Base-by-base conservation (phyloP, 1,140 invertebrate species). In the Archivesica marissinica region DNA sequence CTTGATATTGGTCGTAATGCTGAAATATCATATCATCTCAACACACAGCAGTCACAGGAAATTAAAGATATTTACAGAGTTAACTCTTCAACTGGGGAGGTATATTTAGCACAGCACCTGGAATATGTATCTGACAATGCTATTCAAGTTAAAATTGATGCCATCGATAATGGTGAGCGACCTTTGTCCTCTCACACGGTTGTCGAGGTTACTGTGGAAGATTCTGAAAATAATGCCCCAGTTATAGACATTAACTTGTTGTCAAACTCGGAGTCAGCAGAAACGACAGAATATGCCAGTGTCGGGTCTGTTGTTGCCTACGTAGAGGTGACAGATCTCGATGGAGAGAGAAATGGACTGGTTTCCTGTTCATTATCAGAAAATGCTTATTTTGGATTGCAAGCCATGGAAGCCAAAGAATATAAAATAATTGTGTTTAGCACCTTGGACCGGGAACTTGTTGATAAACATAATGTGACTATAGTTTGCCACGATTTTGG, bases 1-100 rank as follows among this genome's bases (percentile, higher is more conserved):
- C 7, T 25, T 39, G 92, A 92, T 93, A 56, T 61, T 13, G 91
- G 90, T 13, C 54, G 85, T 59, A 92, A 92, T 86, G 91, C 89
- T 15, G 76, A 87, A 81, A 86, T 92, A 33, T 64, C 68, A 15
- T 99, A 98, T 94, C 96, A 96, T 91, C 98, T 93, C 33, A 89
- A 85, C 81, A 95, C 97, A 1, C 98, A 98, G 13, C 99, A 99
- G 93, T 97, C 68, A 97, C 98, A 94, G 98, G 98, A 94, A 95
- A 97, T 39, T 94, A 99, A 77, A 97, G 98, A 91, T 79, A 82
- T 94, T 95, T 99, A 81, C 97, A 97, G 33, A 98, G 99, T 92
- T 96, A 97, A 89, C 97, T 20, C 68, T 56, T 76, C 44, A 52
- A 88, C 87, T 64, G 90, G 89, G 35, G 83, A 86, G 28, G 30